These are phyloP conservation scores for Apostichopus leukothele DNA, from an alignment of 53 echinoderm and acorn worm genomes.

Conservation along the genomic window DNA sequence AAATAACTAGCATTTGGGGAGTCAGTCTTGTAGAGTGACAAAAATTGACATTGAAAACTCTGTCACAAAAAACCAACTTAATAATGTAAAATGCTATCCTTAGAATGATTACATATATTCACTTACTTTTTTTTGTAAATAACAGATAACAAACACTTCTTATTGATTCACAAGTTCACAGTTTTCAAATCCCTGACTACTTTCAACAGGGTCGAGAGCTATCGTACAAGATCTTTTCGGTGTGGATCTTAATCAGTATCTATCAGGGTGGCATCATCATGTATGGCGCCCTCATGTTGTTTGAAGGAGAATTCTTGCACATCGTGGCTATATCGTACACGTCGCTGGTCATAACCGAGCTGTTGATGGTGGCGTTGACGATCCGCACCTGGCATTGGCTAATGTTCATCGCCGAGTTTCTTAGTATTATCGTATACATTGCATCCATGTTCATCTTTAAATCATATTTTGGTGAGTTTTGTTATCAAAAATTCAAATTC, in stretches of 20 bases:
- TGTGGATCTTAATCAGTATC: constrained; percentile 96
- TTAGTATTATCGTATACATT: constrained; percentile 83
- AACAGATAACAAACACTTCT: no score
- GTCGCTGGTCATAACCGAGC: constrained; percentile 93
- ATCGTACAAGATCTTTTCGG: constrained; percentile 96
- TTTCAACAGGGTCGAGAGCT: constrained; percentile 80
- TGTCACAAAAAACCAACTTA: no score
- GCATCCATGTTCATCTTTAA: constrained; percentile 93
- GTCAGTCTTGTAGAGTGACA: no score
- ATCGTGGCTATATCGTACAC: constrained; percentile 97
- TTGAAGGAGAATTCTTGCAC: constrained; percentile 98
- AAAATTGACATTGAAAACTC: no score
- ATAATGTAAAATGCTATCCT: no score
- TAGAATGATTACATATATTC: no score
- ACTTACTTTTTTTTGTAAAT: no score
- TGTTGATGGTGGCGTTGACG: constrained; percentile 96
- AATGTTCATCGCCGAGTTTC: constrained; percentile 87
- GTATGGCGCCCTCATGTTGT: constrained; percentile 98
- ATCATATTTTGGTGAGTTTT: constrained; percentile 77
- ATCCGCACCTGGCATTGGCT: constrained; percentile 99
- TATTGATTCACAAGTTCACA: background rate
- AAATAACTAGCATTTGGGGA: no score
- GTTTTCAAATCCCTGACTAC: background rate
- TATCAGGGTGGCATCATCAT: constrained; percentile 98
- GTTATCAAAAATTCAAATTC: background rate